Conservation (phyloP, 2,888 invertebrate genomes). For the Rhingia rostrata region DNA sequence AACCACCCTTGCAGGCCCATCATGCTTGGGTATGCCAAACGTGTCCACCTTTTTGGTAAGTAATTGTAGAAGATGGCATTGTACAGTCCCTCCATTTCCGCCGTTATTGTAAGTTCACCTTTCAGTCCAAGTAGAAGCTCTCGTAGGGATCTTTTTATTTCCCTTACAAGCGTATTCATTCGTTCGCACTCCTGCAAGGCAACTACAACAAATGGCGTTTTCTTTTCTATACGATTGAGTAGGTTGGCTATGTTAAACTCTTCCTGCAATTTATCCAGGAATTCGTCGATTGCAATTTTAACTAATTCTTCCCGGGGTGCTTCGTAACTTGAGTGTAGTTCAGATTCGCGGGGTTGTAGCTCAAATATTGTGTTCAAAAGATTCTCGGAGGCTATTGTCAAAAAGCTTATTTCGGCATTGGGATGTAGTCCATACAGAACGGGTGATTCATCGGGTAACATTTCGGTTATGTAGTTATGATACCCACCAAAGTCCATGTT, state of each 20-base stretch:
- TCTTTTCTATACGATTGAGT: slow-evolving; percentile 93
- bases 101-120: slow-evolving; percentile 96
- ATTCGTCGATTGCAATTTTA: slow-evolving; percentile 91
- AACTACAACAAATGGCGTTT: slow-evolving; percentile 96
- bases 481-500: slow-evolving; percentile 94
- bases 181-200: slow-evolving; percentile 97
- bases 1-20: slow-evolving; percentile 93
- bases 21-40: slow-evolving; percentile 94
- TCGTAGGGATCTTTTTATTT: slow-evolving; percentile 91
- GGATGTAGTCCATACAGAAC: slow-evolving; percentile 96
- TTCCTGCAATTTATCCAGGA: slow-evolving; percentile 94
- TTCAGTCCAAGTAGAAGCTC: slow-evolving; percentile 95
- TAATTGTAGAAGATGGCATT: slow-evolving; percentile 93
- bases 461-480: slow-evolving; percentile 93
- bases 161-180: slow-evolving; percentile 94
- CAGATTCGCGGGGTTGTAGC: slow-evolving; percentile 93
- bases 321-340: slow-evolving; percentile 83
- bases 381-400: slow-evolving; percentile 93
- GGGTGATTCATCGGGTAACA: slow-evolving; percentile 94
- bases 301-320: slow-evolving; percentile 91
- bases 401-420: slow-evolving; percentile 97
- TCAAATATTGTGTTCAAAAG: slow-evolving; percentile 93
- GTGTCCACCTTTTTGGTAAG: slow-evolving; percentile 93
- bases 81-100: slow-evolving; percentile 96
- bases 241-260: slow-evolving; percentile 94